A percentile compares a stretch with the other conserved stretches of the same genome.
Evolutionary conservation across 2,797 vertebrate species (phyloP).

Genomic region (Xiphophorus birchmanni): DNA sequence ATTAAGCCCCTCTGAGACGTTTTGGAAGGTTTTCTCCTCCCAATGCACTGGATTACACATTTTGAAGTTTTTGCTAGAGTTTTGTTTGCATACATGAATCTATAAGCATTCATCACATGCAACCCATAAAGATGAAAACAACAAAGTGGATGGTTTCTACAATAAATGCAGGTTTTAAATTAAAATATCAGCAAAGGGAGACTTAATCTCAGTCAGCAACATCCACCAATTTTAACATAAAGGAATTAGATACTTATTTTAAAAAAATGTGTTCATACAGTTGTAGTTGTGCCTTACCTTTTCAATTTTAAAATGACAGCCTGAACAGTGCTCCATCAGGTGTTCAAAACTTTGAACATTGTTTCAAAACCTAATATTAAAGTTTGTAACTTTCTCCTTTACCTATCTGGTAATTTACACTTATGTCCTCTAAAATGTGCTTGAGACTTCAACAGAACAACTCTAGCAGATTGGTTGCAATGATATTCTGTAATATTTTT

Average conservation of each 20-base stretch:
- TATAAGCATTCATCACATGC: background rate
- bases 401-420: too few relatives aligned
- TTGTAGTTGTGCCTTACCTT: background rate
- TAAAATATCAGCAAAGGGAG: background rate
- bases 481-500: background rate
- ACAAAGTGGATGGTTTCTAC: background rate
- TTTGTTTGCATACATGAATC: conserved; percentile 5
- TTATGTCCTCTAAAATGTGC: too few relatives aligned
- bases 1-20: conserved; percentile 35
- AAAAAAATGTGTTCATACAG: background rate
- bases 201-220: background rate
- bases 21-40: conserved; percentile 35
- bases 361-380: too few relatives aligned
- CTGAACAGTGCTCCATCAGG: too few relatives aligned
- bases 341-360: too few relatives aligned
- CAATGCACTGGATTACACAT: conserved; percentile 41
- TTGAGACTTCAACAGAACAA: too few relatives aligned
- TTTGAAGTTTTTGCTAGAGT: conserved; percentile 11
- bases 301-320: too few relatives aligned
- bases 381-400: too few relatives aligned
- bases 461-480: too few relatives aligned
- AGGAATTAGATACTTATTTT: background rate
- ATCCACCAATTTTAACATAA: background rate
- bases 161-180: background rate
- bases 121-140: background rate